A percentile compares a stretch with the other conserved stretches of the same genome.
These are phyloP conservation scores for Pseudomyrmex concolor DNA, from an alignment of 1,140 invertebrate genomes.

Conservation along the genomic window DNA sequence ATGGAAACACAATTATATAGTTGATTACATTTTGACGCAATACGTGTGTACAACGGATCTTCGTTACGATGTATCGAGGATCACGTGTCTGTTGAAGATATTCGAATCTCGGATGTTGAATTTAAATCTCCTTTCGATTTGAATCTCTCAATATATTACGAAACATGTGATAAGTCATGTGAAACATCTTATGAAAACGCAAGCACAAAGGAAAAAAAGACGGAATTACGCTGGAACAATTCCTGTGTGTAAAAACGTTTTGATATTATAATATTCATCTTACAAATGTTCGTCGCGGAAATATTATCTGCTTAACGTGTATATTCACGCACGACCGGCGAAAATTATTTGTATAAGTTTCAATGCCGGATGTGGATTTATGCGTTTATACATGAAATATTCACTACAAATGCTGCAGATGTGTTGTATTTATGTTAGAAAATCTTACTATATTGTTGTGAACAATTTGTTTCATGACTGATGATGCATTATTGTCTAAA, in stretches of 20 bases:
- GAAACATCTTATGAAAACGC: background rate
- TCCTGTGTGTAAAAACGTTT: constrained; percentile 3
- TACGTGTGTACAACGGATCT: background rate
- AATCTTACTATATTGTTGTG: constrained; percentile 29
- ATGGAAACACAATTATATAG: background rate
- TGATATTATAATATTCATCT: constrained; percentile 18
- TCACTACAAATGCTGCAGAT: background rate
- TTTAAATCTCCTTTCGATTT: too few relatives aligned
- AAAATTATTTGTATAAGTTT: constrained; percentile 20
- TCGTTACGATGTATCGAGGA: background rate
- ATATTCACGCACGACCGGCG: background rate
- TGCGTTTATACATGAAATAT: constrained; percentile 7
- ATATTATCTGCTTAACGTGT: constrained; percentile 6
- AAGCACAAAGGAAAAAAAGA: background rate
- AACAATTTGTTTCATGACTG: constrained; percentile 15
- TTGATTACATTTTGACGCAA: constrained; percentile 13
- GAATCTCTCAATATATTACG: background rate
- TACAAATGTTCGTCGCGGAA: constrained; percentile 4
- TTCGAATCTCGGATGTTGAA: constrained; percentile 27
- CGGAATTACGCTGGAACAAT: background rate
- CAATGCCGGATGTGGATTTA: background rate
- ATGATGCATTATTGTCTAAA: background rate
- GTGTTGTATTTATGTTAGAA: background rate
- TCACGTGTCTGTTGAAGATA: background rate
- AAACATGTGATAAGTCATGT: constrained; percentile 17